A percentile compares a stretch with the other conserved stretches of the same genome.
These are phyloP conservation scores for Thymelicus lineola DNA, from an alignment of 2,888 invertebrate genomes.

Conservation along the genomic window DNA sequence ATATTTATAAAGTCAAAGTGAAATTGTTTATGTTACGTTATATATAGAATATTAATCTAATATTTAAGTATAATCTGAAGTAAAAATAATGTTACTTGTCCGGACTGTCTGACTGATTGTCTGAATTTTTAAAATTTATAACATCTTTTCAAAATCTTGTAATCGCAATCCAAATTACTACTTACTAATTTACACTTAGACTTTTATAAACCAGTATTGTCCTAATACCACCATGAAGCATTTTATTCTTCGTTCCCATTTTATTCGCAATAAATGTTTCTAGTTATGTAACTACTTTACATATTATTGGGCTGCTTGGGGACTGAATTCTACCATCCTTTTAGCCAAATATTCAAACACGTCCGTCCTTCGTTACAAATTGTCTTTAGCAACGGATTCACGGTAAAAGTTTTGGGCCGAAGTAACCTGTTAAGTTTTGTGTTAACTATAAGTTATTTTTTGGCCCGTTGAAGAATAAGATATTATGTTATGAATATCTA, in stretches of 20 bases:
- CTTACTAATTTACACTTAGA: not conserved
- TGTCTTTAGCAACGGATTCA: not conserved
- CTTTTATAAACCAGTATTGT: not conserved
- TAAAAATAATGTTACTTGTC: too few relatives aligned
- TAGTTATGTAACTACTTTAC: not conserved
- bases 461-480: too few relatives aligned
- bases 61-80: too few relatives aligned
- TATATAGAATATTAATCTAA: too few relatives aligned
- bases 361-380: not conserved
- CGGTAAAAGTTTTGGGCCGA: not conserved
- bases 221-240: not conserved
- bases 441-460: too few relatives aligned
- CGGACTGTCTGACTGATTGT: too few relatives aligned
- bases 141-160: too few relatives aligned
- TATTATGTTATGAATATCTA: too few relatives aligned
- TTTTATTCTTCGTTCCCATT: not conserved
- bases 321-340: slow-evolving; percentile 2
- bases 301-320: slow-evolving; percentile 3
- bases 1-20: too few relatives aligned
- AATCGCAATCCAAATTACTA: too few relatives aligned
- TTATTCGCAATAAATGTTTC: slow-evolving; percentile 3
- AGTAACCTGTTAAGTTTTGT: not conserved
- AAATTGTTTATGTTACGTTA: too few relatives aligned
- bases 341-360: slow-evolving; percentile 7
- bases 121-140: too few relatives aligned